phyloP scores from a whole-genome alignment of 2,888 invertebrate genomes.

The Idaea dimidiata region DNA sequence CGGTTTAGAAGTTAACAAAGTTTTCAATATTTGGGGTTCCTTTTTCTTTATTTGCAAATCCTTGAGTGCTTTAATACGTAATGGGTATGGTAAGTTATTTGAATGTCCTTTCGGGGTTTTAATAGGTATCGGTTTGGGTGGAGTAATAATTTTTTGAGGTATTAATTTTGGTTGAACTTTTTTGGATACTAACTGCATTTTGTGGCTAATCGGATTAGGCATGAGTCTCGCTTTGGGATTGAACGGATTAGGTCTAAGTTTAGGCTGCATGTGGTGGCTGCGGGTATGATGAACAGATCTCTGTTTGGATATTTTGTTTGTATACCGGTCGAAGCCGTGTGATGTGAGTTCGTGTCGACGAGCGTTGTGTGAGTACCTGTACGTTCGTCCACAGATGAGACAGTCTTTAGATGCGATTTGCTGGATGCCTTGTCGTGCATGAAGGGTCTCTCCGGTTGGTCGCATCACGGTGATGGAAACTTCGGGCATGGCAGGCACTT shows the following conservation, averaged over 20 bases:
- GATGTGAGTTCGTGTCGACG: conserved; percentile 73
- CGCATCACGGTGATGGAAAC: conserved; percentile 76
- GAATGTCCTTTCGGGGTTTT: conserved; percentile 55
- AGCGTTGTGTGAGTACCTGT: conserved; percentile 77
- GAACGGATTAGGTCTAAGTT: conserved; percentile 74
- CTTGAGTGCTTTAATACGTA: conserved; percentile 75
- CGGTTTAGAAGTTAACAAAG: conserved; percentile 69
- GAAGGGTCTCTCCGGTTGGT: conserved; percentile 67
- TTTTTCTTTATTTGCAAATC: conserved; percentile 76
- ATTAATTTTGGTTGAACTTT: conserved; percentile 53
- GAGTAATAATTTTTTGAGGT: conserved; percentile 51
- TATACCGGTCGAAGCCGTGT: conserved; percentile 75
- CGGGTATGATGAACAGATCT: conserved; percentile 45
- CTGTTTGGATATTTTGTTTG: conserved; percentile 65
- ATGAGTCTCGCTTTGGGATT: conserved; percentile 74
- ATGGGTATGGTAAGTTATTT: conserved; percentile 70
- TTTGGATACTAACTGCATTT: conserved; percentile 65
- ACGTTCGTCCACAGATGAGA: conserved; percentile 72
- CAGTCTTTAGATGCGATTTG: conserved; percentile 76
- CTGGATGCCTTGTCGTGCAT: conserved; percentile 71
- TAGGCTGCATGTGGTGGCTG: conserved; percentile 50
- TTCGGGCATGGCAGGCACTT: conserved; percentile 66
- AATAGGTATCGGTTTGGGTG: conserved; percentile 68
- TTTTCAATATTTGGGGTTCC: conserved; percentile 77
- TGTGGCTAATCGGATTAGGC: conserved; percentile 75